Percentiles rank a stretch among this genome's conserved stretches.
Evolutionary conservation across 2,888 invertebrate genomes (phyloP).

Genomic region (Pristionchus fissidentatus): DNA sequence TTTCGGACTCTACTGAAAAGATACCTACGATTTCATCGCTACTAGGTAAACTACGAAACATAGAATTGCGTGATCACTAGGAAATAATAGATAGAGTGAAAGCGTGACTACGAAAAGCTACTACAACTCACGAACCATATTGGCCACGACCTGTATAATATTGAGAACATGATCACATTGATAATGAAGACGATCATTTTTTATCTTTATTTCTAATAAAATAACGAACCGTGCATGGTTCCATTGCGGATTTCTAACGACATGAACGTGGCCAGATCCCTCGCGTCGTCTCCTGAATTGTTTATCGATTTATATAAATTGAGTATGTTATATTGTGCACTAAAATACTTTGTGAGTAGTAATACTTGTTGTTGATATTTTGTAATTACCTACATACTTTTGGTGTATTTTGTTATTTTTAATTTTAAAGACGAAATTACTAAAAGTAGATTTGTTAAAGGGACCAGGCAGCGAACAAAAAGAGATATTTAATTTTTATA

Average conservation of each 20-base stretch:
- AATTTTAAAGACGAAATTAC: too few relatives aligned
- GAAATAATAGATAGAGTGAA: background rate
- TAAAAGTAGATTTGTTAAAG: too few relatives aligned
- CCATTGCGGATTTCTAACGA: constrained; percentile 58
- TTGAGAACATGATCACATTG: too few relatives aligned
- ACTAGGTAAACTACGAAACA: background rate
- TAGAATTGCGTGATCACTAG: background rate
- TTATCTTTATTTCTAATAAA: too few relatives aligned
- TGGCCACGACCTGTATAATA: background rate
- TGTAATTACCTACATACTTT: too few relatives aligned
- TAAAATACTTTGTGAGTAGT: too few relatives aligned
- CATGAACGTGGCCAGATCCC: constrained; percentile 61
- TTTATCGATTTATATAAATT: background rate
- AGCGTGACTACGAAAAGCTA: background rate
- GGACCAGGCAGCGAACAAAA: too few relatives aligned
- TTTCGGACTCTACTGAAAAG: background rate
- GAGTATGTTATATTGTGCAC: background rate
- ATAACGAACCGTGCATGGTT: constrained; percentile 55
- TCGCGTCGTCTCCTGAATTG: constrained; percentile 47
- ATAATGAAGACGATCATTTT: background rate
- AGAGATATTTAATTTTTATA: too few relatives aligned
- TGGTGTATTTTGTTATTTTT: too few relatives aligned
- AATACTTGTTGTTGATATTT: too few relatives aligned
- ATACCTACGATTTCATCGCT: background rate
- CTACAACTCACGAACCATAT: background rate